Conservation (phyloP, 2,888 invertebrate species). For the Eurytoma californica region DNA sequence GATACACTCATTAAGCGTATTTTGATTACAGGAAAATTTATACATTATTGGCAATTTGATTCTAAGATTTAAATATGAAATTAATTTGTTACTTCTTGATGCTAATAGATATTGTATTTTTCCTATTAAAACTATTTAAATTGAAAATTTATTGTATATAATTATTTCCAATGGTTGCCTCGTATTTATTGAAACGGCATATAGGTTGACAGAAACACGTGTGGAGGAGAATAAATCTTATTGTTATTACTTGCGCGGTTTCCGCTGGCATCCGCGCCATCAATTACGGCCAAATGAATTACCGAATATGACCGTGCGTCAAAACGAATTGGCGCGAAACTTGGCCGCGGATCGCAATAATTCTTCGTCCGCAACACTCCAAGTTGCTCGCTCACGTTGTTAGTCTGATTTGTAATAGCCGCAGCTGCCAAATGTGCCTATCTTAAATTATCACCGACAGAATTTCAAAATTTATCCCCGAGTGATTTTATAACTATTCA, state of each 20-base stretch:
- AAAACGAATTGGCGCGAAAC: conserved; percentile 19
- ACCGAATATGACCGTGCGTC: conserved; percentile 2
- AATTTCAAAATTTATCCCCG: too few species aligned
- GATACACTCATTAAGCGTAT: too few species aligned
- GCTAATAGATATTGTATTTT: too few species aligned
- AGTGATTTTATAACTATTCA: too few species aligned
- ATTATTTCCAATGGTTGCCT: not conserved
- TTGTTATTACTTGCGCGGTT: conserved; percentile 4
- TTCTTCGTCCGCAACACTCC: conserved; percentile 10
- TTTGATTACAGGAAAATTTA: too few species aligned
- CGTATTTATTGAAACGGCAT: not conserved
- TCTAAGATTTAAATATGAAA: too few species aligned
- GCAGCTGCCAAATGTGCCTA: not conserved
- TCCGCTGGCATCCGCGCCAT: conserved; percentile 16
- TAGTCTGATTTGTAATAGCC: conserved; percentile 12
- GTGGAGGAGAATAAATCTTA: conserved; percentile 9
- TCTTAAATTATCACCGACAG: not conserved
- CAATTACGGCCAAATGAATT: conserved; percentile 30
- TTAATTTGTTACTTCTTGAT: too few species aligned
- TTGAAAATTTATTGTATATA: not conserved
- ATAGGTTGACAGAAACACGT: not conserved
- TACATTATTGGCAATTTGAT: too few species aligned
- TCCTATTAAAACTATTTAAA: not conserved
- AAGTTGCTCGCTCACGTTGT: conserved; percentile 11
- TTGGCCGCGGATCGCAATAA: conserved; percentile 7